Conservation (phyloP, 2,113 vertebrate genomes). For the Pungitius pungitius region DNA sequence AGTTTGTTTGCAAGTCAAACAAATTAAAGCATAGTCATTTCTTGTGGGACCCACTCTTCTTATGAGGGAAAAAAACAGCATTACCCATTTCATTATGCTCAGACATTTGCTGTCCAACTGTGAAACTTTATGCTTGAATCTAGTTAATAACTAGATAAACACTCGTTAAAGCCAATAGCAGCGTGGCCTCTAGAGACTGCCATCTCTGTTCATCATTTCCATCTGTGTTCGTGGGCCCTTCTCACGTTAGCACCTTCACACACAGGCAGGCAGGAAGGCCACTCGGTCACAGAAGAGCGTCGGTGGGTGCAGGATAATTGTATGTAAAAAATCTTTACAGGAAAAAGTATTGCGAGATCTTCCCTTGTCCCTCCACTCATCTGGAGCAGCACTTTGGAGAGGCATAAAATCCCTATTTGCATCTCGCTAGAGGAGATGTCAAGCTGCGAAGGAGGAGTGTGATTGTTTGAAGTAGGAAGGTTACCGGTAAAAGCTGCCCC, state of each 20-base stretch:
- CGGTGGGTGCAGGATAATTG: not conserved
- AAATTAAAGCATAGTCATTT: conserved; percentile 1
- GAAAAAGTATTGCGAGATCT: not conserved
- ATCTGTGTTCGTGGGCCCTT: not conserved
- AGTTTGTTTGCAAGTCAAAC: conserved; percentile 1
- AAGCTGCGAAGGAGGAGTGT: not conserved
- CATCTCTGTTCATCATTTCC: not conserved
- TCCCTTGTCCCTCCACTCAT: not conserved
- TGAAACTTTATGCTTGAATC: conserved; percentile 18
- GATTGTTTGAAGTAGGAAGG: not conserved
- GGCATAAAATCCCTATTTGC: not conserved
- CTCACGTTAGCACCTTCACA: not conserved
- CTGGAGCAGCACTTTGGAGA: not conserved
- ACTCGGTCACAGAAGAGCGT: not conserved
- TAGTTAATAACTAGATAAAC: conserved; percentile 30
- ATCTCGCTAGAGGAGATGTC: not conserved
- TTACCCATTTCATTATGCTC: not conserved
- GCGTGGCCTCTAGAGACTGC: not conserved
- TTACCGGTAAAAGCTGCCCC: not conserved
- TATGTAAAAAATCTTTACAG: not conserved
- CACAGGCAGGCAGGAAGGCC: not conserved
- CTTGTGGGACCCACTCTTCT: not conserved
- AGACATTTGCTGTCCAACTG: not conserved
- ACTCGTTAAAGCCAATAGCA: not conserved
- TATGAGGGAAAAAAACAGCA: not conserved